Conservation (phyloP, 2,113 vertebrate species). For the Arizona elegans region DNA sequence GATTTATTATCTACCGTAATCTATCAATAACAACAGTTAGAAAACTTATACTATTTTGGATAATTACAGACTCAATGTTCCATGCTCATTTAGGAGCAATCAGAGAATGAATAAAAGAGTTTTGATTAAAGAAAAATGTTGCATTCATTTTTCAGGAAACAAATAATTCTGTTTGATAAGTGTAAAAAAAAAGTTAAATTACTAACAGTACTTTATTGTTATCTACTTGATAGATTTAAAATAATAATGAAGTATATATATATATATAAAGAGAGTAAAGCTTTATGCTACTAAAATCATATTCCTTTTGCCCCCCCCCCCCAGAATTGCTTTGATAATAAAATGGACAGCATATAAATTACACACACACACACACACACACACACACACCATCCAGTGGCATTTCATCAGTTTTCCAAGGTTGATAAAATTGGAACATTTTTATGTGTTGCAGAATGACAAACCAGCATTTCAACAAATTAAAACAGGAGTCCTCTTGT, state of each 20-base stretch:
- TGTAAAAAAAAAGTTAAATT: neutral
- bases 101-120: conserved; percentile 19
- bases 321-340: no score
- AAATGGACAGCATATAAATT: no score
- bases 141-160: neutral
- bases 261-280: no score
- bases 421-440: neutral
- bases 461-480: neutral
- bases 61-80: conserved; percentile 41
- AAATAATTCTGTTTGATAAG: neutral
- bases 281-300: no score
- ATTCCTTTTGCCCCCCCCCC: no score
- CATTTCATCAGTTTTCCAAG: neutral
- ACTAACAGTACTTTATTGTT: neutral
- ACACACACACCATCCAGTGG: no score
- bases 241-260: neutral
- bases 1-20: conserved; percentile 50
- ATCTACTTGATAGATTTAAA: neutral
- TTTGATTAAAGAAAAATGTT: neutral
- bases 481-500: neutral
- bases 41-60: conserved; percentile 46
- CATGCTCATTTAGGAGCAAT: conserved; percentile 22
- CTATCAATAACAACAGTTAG: conserved; percentile 51
- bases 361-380: no score
- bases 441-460: neutral